Evolutionary conservation across 2,888 invertebrate genomes (phyloP).

Genomic region (Netelia inedita): DNA sequence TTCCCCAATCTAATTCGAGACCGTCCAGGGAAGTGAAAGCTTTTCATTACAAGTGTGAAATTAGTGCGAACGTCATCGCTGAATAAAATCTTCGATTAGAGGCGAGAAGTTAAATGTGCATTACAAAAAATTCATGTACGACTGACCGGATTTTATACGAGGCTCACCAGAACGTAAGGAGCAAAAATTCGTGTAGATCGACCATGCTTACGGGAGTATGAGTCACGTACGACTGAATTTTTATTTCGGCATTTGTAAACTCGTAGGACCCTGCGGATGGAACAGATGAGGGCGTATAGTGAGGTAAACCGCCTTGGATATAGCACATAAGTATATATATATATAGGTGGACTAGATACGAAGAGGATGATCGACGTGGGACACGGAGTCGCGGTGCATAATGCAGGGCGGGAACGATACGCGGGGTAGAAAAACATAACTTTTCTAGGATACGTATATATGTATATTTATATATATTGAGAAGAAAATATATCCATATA

Average conservation of each 20-base stretch:
- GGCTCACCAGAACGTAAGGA: constrained; percentile 75
- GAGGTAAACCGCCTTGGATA: constrained; percentile 4
- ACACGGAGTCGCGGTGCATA: constrained; percentile 53
- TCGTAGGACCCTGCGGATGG: constrained; percentile 19
- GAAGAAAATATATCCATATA: too few relatives aligned
- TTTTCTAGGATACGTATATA: constrained; percentile 41
- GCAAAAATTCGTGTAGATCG: constrained; percentile 75
- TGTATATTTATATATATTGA: neutral
- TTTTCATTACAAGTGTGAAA: constrained; percentile 2
- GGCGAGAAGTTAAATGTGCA: neutral
- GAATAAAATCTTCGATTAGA: neutral
- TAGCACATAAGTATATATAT: neutral
- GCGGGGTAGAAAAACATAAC: constrained; percentile 49
- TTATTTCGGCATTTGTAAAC: constrained; percentile 59
- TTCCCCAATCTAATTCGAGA: constrained; percentile 13
- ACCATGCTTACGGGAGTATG: constrained; percentile 72
- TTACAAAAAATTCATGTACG: neutral
- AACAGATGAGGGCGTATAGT: constrained; percentile 24
- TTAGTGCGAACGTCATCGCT: neutral
- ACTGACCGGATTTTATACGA: neutral
- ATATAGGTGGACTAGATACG: neutral
- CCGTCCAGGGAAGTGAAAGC: neutral
- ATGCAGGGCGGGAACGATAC: constrained; percentile 53
- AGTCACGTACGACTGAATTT: constrained; percentile 69
- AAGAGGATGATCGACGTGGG: constrained; percentile 50